These are phyloP conservation scores for Balaenoptera acutorostrata DNA, from an alignment of 2,113 vertebrate genomes.

Conservation along the genomic window DNA sequence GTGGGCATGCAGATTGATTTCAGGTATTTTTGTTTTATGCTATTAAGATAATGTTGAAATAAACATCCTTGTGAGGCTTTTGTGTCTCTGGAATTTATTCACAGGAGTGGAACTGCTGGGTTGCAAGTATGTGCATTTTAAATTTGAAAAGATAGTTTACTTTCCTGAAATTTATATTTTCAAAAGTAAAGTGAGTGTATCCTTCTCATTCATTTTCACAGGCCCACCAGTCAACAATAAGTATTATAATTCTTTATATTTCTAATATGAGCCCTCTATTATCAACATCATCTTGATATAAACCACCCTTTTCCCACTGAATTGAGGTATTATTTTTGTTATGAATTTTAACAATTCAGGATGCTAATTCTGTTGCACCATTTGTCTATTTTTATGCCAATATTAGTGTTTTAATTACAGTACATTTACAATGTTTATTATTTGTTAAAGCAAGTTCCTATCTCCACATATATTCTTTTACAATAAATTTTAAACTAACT, in stretches of 20 bases:
- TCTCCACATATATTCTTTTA: not conserved
- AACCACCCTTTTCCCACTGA: not conserved
- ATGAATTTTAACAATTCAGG: not conserved
- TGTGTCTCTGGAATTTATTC: not conserved
- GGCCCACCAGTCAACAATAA: not conserved
- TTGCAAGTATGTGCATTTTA: not conserved
- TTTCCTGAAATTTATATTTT: conserved; percentile 5
- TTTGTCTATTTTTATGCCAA: not conserved
- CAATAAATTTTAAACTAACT: not conserved
- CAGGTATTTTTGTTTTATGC: not conserved
- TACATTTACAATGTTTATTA: not conserved
- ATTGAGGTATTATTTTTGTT: not conserved
- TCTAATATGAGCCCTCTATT: not conserved
- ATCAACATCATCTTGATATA: not conserved
- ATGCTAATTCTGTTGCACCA: not conserved
- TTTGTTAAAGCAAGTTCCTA: not conserved
- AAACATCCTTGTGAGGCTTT: not conserved
- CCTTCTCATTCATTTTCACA: not conserved
- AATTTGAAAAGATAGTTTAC: not conserved
- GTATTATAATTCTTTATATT: not conserved
- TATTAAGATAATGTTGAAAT: conserved; percentile 8
- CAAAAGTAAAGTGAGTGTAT: not conserved
- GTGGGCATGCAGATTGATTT: not conserved
- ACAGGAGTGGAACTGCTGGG: not conserved
- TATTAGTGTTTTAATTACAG: not conserved